Percentiles rank a stretch among this genome's conserved stretches.
Conservation (phyloP, 2,113 vertebrate genomes). For the Pan paniscus region DNA sequence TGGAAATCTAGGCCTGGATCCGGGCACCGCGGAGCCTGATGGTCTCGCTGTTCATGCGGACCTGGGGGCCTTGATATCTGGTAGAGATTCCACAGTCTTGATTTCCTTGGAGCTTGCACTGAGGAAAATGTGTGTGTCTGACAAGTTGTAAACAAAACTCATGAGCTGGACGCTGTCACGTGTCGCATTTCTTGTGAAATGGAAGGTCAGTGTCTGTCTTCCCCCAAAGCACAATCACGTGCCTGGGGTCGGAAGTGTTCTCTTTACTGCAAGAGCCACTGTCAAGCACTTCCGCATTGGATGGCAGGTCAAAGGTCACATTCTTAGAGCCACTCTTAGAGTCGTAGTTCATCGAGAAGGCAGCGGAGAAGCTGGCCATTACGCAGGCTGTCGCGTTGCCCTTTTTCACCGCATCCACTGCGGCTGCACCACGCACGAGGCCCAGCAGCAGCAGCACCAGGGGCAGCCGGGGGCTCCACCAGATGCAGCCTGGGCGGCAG, state of each 20-base stretch:
- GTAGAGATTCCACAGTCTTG: neutral
- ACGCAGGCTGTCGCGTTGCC: neutral
- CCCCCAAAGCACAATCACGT: slow-evolving; percentile 85
- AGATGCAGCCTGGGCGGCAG: neutral
- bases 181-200: slow-evolving; percentile 83
- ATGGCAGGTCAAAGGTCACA: slow-evolving; percentile 81
- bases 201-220: slow-evolving; percentile 85
- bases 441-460: neutral
- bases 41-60: slow-evolving; percentile 75
- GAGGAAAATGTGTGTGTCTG: slow-evolving; percentile 86
- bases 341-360: neutral
- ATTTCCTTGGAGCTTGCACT: slow-evolving; percentile 77
- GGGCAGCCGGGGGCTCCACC: neutral
- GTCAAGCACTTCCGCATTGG: slow-evolving; percentile 79
- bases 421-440: neutral
- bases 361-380: neutral
- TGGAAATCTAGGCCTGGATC: slow-evolving; percentile 90
- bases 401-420: neutral
- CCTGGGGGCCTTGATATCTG: slow-evolving; percentile 77
- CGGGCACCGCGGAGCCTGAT: slow-evolving; percentile 84
- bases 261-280: slow-evolving; percentile 86
- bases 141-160: slow-evolving; percentile 89
- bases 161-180: slow-evolving; percentile 86
- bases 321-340: slow-evolving; percentile 74
- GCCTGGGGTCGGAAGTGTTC: slow-evolving; percentile 55